phyloP scores from a whole-genome alignment of 1,140 invertebrate species.

The Amphibalanus amphitrite region DNA sequence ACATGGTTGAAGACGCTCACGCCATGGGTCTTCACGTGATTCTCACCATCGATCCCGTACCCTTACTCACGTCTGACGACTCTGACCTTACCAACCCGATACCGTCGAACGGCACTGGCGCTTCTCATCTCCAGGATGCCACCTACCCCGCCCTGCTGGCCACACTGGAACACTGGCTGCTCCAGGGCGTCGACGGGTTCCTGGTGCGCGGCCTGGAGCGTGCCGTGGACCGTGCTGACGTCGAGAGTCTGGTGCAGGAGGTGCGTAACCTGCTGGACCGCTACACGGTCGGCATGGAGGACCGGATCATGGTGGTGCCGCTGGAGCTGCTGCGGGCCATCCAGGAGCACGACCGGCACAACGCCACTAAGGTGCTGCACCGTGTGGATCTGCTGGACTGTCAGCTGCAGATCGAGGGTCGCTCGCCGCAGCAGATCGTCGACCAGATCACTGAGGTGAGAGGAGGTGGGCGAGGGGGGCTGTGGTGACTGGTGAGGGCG shows the following conservation, averaged over 20 bases:
- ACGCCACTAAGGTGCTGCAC: constrained; percentile 33
- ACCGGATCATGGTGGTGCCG: constrained; percentile 46
- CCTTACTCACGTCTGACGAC: neutral
- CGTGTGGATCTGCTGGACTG: constrained; percentile 48
- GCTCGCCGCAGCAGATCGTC: neutral
- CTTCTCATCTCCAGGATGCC: neutral
- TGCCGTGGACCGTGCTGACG: constrained; percentile 28
- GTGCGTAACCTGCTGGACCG: constrained; percentile 42
- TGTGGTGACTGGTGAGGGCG: no score
- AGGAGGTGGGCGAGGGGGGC: no score
- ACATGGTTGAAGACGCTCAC: neutral
- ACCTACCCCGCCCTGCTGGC: constrained; percentile 17
- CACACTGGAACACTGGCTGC: constrained; percentile 42
- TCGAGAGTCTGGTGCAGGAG: constrained; percentile 33
- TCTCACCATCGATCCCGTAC: constrained; percentile 2
- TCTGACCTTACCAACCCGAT: neutral
- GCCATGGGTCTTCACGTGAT: neutral
- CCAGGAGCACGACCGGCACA: constrained; percentile 20
- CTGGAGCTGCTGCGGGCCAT: constrained; percentile 31
- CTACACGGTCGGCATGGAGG: constrained; percentile 10
- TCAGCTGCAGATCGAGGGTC: neutral
- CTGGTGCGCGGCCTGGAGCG: constrained; percentile 51
- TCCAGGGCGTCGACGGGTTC: constrained; percentile 53
- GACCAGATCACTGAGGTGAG: neutral
- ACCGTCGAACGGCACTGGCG: neutral